Conservation (phyloP, 2,888 invertebrate genomes). For the Scaptodrosophila latifasciaeformis region DNA sequence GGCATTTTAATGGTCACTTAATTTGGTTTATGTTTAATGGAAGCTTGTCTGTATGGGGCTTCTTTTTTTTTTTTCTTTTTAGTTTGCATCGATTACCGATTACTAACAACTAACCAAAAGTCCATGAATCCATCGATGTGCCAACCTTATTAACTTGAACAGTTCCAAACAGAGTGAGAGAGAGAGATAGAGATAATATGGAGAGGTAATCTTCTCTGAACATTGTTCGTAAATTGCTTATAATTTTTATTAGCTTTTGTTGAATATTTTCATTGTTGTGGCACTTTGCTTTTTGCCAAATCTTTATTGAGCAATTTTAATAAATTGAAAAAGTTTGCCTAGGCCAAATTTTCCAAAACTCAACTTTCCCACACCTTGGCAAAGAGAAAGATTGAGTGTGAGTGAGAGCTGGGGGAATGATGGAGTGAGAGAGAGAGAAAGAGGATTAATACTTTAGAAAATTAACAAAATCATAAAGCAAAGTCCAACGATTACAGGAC, state of each 20-base stretch:
- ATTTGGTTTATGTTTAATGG: constrained; percentile 75
- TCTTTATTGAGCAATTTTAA: constrained; percentile 3
- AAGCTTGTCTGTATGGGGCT: constrained; percentile 47
- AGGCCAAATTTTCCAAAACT: no score
- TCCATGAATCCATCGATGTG: no score
- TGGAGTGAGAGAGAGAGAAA: no score
- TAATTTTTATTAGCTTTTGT: constrained; percentile 44
- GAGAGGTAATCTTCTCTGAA: constrained; percentile 1
- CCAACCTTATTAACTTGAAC: no score
- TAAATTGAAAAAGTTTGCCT: constrained; percentile 1
- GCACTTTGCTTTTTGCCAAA: background rate
- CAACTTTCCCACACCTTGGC: constrained; percentile 39
- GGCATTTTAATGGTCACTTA: constrained; percentile 76
- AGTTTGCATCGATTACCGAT: constrained; percentile 2
- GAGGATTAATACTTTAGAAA: no score
- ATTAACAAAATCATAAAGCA: constrained; percentile 65
- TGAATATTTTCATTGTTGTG: constrained; percentile 35
- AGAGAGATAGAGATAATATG: no score
- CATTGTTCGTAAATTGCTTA: constrained; percentile 64
- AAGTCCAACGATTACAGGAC: constrained; percentile 40
- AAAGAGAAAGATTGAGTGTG: constrained; percentile 26
- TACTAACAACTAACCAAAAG: no score
- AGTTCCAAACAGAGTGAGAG: no score
- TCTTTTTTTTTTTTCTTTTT: no score
- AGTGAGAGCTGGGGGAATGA: no score